A percentile compares a stretch with the other conserved stretches of the same genome.
Conservation (phyloP, 2,113 vertebrate species). For the Paradoxurus hermaphroditus region DNA sequence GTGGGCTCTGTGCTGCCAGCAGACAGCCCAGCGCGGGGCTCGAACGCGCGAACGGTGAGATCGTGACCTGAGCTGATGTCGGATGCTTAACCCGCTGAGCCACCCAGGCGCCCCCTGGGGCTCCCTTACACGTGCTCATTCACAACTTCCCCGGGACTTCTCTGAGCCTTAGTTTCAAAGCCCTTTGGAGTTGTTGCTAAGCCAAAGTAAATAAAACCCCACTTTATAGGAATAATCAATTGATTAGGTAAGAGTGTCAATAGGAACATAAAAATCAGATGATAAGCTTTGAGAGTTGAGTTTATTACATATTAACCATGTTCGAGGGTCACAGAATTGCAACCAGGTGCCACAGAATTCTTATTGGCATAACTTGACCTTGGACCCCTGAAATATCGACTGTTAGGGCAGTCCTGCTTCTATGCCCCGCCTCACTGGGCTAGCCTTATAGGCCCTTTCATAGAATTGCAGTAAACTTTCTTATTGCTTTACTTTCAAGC, state of each 20-base stretch:
- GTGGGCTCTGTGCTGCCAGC: too few relatives aligned
- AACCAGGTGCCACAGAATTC: background rate
- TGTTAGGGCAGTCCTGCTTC: background rate
- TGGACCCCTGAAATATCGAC: background rate
- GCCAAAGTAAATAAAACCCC: conserved; percentile 45
- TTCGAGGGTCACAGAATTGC: background rate
- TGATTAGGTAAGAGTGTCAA: conserved; percentile 12
- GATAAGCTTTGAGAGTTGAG: conserved; percentile 40
- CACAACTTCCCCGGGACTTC: background rate
- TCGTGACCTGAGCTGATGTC: too few relatives aligned
- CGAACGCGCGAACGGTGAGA: too few relatives aligned
- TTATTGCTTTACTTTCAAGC: conserved; percentile 23
- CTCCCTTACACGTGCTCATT: background rate
- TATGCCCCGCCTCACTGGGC: background rate
- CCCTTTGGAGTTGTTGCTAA: conserved; percentile 12
- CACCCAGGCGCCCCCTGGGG: background rate
- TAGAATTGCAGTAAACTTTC: background rate
- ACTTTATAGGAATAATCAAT: conserved; percentile 44
- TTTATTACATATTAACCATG: conserved; percentile 48
- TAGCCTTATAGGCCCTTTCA: background rate
- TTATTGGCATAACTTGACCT: background rate
- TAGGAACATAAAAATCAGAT: conserved; percentile 16
- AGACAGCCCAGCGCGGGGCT: too few relatives aligned
- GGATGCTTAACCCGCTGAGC: too few relatives aligned
- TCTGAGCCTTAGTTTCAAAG: conserved; percentile 35